phyloP scores from a whole-genome alignment of 2,888 invertebrate genomes.

The Morpho achilles region DNA sequence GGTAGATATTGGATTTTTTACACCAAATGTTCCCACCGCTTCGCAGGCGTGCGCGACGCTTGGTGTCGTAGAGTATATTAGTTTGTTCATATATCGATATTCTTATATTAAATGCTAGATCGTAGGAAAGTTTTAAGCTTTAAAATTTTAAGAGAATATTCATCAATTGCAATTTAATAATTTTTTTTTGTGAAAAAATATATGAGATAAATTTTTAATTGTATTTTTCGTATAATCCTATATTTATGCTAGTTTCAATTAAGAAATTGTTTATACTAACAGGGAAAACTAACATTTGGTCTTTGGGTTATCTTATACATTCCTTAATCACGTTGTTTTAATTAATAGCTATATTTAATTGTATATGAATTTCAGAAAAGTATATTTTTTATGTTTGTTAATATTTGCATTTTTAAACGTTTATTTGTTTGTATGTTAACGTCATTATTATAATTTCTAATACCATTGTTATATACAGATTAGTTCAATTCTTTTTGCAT shows the following conservation, averaged over 20 bases:
- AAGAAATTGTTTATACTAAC: conserved; percentile 39
- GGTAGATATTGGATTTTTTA: conserved; percentile 14
- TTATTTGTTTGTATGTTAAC: background rate
- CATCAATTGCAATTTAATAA: conserved; percentile 1
- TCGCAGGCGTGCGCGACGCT: conserved; percentile 8
- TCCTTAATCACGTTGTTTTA: conserved; percentile 3
- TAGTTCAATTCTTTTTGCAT: background rate
- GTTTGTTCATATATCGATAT: conserved; percentile 3
- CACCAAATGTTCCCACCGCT: conserved; percentile 5
- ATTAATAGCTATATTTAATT: conserved; percentile 3
- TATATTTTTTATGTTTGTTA: background rate
- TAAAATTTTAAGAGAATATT: background rate
- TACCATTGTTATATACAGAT: background rate
- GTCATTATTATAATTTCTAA: no score
- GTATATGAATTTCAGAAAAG: background rate
- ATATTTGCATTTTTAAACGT: background rate
- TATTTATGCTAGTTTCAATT: conserved; percentile 49
- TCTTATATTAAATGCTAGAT: background rate
- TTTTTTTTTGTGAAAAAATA: no score
- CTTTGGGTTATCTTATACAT: conserved; percentile 2
- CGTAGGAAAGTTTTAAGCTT: background rate
- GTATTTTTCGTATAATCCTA: conserved; percentile 43
- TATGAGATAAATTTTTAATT: no score
- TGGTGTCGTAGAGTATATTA: conserved; percentile 13
- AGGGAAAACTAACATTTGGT: conserved; percentile 25